These are phyloP conservation scores for Drosophila navojoa DNA, from an alignment of 1,140 invertebrate species.

Conservation along the genomic window DNA sequence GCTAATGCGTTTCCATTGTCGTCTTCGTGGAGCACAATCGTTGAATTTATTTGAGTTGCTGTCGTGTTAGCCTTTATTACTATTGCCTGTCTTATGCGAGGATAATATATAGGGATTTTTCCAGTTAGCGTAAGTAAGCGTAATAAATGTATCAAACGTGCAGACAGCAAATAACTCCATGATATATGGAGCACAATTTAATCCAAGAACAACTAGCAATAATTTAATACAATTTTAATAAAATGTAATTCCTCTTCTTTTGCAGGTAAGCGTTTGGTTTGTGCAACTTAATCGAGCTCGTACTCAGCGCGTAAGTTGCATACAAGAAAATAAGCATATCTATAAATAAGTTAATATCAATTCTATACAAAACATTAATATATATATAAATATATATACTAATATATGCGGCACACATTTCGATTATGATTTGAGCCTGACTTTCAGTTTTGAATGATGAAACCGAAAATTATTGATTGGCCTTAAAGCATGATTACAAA, in stretches of 20 bases:
- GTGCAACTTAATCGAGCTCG: conserved; percentile 1
- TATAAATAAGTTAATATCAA: conserved; percentile 29
- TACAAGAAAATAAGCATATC: conserved; percentile 6
- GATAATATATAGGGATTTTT: conserved; percentile 64
- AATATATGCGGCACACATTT: conserved; percentile 58
- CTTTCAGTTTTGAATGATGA: conserved; percentile 71
- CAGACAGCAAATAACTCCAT: conserved; percentile 16
- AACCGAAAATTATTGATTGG: conserved; percentile 53
- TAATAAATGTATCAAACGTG: conserved; percentile 41
- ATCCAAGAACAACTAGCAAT: conserved; percentile 14
- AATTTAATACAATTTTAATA: not conserved
- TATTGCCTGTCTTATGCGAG: conserved; percentile 64
- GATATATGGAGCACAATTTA: conserved; percentile 29
- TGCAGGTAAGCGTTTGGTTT: conserved; percentile 61
- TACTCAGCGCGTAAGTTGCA: conserved; percentile 35
- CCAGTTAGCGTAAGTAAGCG: not conserved
- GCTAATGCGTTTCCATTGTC: conserved; percentile 77
- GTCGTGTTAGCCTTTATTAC: conserved; percentile 68
- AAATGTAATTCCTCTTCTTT: conserved; percentile 11
- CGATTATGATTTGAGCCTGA: conserved; percentile 60
- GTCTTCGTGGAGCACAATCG: conserved; percentile 47
- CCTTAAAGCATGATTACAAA: conserved; percentile 47
- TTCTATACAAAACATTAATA: conserved; percentile 40
- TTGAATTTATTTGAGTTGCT: conserved; percentile 69
- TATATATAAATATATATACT: not conserved